Conservation (phyloP, 64 coral and sea anemone genomes). For the Anthopleura sola region DNA sequence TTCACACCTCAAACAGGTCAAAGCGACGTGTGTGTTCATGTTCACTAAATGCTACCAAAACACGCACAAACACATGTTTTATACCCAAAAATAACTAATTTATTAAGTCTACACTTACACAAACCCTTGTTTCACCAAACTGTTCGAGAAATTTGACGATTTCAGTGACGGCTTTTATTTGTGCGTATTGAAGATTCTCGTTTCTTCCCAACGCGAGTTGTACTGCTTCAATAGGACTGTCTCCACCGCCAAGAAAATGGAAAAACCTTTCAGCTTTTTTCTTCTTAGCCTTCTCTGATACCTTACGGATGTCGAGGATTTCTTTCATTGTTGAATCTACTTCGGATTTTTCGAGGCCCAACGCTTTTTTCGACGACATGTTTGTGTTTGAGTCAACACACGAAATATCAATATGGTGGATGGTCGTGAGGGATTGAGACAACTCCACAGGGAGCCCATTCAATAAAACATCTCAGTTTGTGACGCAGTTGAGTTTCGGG, state of each 20-base stretch:
- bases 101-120: background rate
- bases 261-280: slow-evolving; percentile 37
- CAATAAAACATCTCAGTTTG: no score
- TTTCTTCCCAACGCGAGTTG: slow-evolving; percentile 59
- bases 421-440: background rate
- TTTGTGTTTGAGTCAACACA: background rate
- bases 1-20: background rate
- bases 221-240: slow-evolving; percentile 67
- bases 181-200: slow-evolving; percentile 47
- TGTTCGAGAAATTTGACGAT: slow-evolving; percentile 25
- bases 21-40: background rate
- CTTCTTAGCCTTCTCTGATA: slow-evolving; percentile 39
- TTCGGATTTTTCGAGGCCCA: slow-evolving; percentile 5
- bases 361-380: background rate
- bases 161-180: slow-evolving; percentile 40
- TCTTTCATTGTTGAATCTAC: slow-evolving; percentile 11
- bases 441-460: background rate
- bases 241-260: slow-evolving; percentile 46
- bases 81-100: background rate
- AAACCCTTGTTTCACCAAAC: background rate
- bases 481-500: no score
- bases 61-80: background rate
- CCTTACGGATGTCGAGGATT: background rate
- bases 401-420: background rate
- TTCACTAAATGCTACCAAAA: background rate